A percentile compares a stretch with the other conserved stretches of the same genome.
phyloP scores from a whole-genome alignment of 2,797 vertebrate genomes.

The Typhlichthys subterraneus region DNA sequence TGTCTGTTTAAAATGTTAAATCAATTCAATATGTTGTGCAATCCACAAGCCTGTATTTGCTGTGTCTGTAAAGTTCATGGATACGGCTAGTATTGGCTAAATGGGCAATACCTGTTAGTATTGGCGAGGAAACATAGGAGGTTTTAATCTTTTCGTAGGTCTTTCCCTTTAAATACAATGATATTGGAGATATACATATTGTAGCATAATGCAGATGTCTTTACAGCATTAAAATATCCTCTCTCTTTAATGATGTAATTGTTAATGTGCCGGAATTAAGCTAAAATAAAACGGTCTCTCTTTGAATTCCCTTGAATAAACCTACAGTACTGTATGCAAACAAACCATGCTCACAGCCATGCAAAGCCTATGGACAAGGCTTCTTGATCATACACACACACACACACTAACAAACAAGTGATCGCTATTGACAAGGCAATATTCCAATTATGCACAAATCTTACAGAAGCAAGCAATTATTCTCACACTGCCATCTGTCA shows the following conservation, averaged over 20 bases:
- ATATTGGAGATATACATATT: not conserved
- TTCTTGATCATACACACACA: conserved; percentile 7
- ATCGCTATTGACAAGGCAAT: conserved; percentile 53
- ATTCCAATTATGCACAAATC: conserved; percentile 57
- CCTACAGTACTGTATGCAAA: too few relatives aligned
- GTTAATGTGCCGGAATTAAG: too few relatives aligned
- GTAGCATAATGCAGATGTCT: conserved; percentile 20
- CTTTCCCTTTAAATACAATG: conserved; percentile 8
- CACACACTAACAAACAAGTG: conserved; percentile 18
- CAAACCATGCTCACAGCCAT: too few relatives aligned
- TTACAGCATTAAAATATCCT: conserved; percentile 8
- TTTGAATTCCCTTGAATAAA: too few relatives aligned
- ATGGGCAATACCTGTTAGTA: too few relatives aligned
- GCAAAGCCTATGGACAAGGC: not conserved
- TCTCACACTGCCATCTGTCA: conserved; percentile 63
- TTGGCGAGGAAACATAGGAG: not conserved
- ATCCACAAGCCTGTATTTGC: too few relatives aligned
- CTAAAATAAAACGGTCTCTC: too few relatives aligned
- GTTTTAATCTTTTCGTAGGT: not conserved
- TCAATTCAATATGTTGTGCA: too few relatives aligned
- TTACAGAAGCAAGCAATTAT: conserved; percentile 58
- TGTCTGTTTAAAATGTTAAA: too few relatives aligned
- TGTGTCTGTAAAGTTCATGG: too few relatives aligned
- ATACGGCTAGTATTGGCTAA: too few relatives aligned
- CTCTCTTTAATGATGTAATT: too few relatives aligned